Evolutionary conservation across 2,888 invertebrate species (phyloP), one percentile per base, ranked within the genome.

Genomic region (Acanthosepion pharaonis): DNA sequence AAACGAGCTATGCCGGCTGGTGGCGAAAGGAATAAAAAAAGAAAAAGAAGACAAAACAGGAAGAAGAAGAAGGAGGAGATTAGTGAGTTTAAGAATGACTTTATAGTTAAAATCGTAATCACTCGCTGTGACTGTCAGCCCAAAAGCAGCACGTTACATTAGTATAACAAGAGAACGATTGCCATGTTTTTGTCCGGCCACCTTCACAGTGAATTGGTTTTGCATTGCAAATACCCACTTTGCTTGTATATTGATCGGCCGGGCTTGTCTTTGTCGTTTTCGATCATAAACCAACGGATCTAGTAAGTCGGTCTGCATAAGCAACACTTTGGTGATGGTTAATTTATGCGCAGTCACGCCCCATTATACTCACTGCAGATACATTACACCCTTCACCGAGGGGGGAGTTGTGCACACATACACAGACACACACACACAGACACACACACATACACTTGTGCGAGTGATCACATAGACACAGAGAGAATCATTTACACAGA

Each of bases 321-420:
- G 78, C 78, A 78, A 78, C 78, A 78, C 78, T 78, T 78, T 78
- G 78, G 78, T n/a, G 78, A n/a, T 1, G 78, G 28, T 78, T 78
- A 78, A 78, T 78, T n/a, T 78, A 78, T 78, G 78, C n/a, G n/a
- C 78, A n/a, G 78, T n/a, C 78, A 78, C 78, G 78, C 78, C 78
- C 78, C n/a, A n/a, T n/a, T 78, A 78, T 78, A 78, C n/a, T 78
- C 78, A 33, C 78, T 78, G n/a, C 78, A 78, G 78, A 78, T 78
- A 78, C n/a, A 78, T 78, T 78, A n/a, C n/a, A 78, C n/a, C 15
- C 78, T 78, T n/a, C 33, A 78, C n/a, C 78, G 15, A 33, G 11
- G 23, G 15, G 15, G 33, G 33, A 33, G 78, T 78, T 8, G n/a
- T n/a, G 18, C 78, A n/a, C n/a, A 78, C n/a, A 11, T n/a, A 78